These are phyloP conservation scores for Pristionchus maxplancki DNA, from an alignment of 2,888 invertebrate genomes.

Conservation along the genomic window DNA sequence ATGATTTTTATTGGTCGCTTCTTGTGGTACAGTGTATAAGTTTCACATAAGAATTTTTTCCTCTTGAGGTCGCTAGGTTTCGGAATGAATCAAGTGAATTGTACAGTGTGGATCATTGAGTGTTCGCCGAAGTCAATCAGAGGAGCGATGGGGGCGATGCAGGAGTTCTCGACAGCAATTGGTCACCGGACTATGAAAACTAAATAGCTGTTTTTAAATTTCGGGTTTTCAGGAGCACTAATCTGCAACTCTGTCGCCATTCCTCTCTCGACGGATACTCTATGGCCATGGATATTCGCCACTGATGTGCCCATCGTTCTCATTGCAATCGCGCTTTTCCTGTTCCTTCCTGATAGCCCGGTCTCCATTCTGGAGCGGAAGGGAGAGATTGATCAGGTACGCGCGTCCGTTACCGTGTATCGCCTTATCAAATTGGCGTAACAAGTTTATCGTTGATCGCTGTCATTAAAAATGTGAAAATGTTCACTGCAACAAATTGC, in stretches of 20 bases:
- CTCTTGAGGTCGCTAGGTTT: conserved; percentile 57
- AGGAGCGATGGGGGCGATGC: conserved; percentile 67
- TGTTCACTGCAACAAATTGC: too few relatives aligned
- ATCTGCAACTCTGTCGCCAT: conserved; percentile 61
- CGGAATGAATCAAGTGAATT: conserved; percentile 64
- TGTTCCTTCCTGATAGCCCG: neutral
- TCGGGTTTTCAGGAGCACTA: conserved; percentile 52
- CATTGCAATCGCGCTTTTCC: neutral
- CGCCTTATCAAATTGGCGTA: too few relatives aligned
- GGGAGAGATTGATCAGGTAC: neutral
- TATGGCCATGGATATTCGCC: conserved; percentile 63
- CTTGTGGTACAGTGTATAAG: conserved; percentile 60
- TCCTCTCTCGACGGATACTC: conserved; percentile 60
- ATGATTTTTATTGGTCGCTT: conserved; percentile 64
- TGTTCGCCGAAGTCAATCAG: conserved; percentile 64
- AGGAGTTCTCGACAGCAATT: conserved; percentile 68
- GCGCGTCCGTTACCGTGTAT: too few relatives aligned
- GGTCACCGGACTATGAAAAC: conserved; percentile 50
- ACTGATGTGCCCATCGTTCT: conserved; percentile 53
- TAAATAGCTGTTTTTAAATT: neutral
- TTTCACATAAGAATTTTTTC: too few relatives aligned
- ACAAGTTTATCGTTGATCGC: too few relatives aligned
- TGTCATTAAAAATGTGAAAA: too few relatives aligned
- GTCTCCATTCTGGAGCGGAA: neutral
- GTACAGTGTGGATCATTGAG: conserved; percentile 69